Evolutionary conservation across 2,888 invertebrate species (phyloP), one percentile per base, ranked within the genome.

Genomic region (Drosophila prolongata): DNA sequence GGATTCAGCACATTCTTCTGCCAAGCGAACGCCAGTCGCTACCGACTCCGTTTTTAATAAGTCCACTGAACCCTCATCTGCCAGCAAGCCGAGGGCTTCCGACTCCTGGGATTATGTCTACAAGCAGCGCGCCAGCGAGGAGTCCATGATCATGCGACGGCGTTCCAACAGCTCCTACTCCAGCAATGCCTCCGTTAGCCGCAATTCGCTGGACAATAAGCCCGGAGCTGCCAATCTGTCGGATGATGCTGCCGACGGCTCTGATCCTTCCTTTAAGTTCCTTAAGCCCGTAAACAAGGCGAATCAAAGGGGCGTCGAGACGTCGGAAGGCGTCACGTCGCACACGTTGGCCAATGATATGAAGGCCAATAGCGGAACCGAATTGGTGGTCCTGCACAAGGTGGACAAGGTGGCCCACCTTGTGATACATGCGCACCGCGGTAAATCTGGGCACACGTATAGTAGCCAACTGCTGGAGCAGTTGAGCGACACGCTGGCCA

Each of bases 101-200:
- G 82, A 89, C 6, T 93, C 94, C 1, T 94, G 94, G 76, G 93
- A 94, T 90, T 95, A 94, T 86, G 94, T 94, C 56, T 95, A 94
- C 91, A 93, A 94, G 76, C 93, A 93, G 49, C 93, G 94, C 42
- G 89, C 90, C 50, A 93, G 94, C 82, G 95, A 95, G 1, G 96
- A 96, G 89, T 96, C 97, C 0, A 94, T 96, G 85, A 96, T 97
- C 64, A 95, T 97, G 82, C 93, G 97, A 42, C 93, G 97, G 16
- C 96, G 97, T 87, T 97, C 97, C 2, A 97, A 96, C 47, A 96
- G 96, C 90, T 96, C 96, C 0, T 96, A 96, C 89, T 96, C 96
- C 0, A 95, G 95, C 87, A 94, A 94, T 2, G 94, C 95, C 13
- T 95, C 95, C 84, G 94, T 95, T 1, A 93, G 94, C 30, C 93